phyloP scores from a whole-genome alignment of 2,113 vertebrate species.

The Rhinichthys klamathensis region DNA sequence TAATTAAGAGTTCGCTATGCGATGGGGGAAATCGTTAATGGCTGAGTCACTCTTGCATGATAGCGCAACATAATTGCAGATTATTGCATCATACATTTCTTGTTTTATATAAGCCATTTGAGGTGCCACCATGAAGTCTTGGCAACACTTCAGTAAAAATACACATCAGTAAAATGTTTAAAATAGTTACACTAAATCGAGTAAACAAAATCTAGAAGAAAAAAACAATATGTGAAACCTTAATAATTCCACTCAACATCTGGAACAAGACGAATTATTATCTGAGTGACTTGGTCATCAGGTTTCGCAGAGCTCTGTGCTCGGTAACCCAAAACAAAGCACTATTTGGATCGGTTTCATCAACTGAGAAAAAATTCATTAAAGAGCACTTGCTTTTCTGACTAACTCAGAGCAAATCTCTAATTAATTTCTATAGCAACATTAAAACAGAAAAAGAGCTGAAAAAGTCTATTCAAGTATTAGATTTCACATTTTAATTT shows the following conservation, averaged over 20 bases:
- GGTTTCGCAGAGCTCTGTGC: slow-evolving; percentile 2
- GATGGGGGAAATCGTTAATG: slow-evolving; percentile 44
- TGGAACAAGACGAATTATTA: slow-evolving; percentile 19
- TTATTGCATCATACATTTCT: slow-evolving; percentile 46
- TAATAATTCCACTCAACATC: neutral
- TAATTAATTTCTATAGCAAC: slow-evolving; percentile 46
- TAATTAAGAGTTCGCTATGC: slow-evolving; percentile 64
- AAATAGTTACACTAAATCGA: slow-evolving; percentile 6
- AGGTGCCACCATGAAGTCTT: slow-evolving; percentile 27
- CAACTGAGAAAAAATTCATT: slow-evolving; percentile 55
- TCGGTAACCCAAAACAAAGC: slow-evolving; percentile 35
- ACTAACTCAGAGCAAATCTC: slow-evolving; percentile 40
- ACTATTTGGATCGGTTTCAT: slow-evolving; percentile 40
- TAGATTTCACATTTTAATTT: slow-evolving; percentile 49
- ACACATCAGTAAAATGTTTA: neutral
- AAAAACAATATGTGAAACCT: neutral
- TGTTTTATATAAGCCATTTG: slow-evolving; percentile 35
- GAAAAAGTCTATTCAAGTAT: slow-evolving; percentile 49
- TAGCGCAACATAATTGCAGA: slow-evolving; percentile 51
- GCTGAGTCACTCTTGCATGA: slow-evolving; percentile 48
- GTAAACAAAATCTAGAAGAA: slow-evolving; percentile 14
- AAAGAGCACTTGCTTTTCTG: slow-evolving; percentile 45
- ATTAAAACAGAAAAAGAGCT: slow-evolving; percentile 36
- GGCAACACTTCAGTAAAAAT: slow-evolving; percentile 32
- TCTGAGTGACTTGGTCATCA: slow-evolving; percentile 17